Conservation (phyloP, 2,113 vertebrate genomes). For the Lonchura striata region DNA sequence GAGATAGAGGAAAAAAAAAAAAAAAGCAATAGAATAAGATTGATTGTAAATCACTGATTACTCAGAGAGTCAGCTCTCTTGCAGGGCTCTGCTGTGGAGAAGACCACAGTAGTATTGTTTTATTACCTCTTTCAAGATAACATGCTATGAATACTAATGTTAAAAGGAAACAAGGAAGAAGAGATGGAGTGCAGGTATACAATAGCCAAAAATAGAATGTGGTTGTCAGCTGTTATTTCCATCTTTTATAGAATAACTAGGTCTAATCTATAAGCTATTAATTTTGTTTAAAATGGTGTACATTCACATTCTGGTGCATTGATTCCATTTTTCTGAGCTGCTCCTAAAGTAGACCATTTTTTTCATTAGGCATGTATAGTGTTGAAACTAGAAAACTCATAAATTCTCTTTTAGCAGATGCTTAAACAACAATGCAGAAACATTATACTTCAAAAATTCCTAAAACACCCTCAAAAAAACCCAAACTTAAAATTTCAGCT, state of each 20-base stretch:
- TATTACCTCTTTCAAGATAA: conserved; percentile 26
- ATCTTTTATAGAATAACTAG: background rate
- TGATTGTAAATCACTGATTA: conserved; percentile 28
- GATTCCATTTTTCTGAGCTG: background rate
- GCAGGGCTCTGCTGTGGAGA: background rate
- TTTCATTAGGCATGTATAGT: background rate
- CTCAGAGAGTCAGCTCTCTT: background rate
- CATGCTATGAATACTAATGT: conserved; percentile 46
- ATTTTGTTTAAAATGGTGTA: background rate
- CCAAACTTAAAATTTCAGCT: background rate
- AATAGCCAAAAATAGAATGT: background rate
- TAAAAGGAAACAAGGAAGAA: background rate
- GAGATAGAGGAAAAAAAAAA: background rate
- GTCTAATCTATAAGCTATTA: background rate
- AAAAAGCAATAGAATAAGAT: conserved; percentile 5
- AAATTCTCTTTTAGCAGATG: background rate
- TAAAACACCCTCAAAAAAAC: fast-evolving
- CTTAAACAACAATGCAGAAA: background rate
- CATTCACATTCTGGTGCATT: background rate
- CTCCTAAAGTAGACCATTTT: background rate
- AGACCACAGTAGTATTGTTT: conserved; percentile 23
- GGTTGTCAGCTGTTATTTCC: background rate
- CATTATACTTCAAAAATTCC: background rate
- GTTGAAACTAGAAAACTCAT: background rate
- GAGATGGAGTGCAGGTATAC: background rate